Base-by-base conservation (phyloP, 1,140 invertebrate species). In the Leptinotarsa defecta region DNA sequence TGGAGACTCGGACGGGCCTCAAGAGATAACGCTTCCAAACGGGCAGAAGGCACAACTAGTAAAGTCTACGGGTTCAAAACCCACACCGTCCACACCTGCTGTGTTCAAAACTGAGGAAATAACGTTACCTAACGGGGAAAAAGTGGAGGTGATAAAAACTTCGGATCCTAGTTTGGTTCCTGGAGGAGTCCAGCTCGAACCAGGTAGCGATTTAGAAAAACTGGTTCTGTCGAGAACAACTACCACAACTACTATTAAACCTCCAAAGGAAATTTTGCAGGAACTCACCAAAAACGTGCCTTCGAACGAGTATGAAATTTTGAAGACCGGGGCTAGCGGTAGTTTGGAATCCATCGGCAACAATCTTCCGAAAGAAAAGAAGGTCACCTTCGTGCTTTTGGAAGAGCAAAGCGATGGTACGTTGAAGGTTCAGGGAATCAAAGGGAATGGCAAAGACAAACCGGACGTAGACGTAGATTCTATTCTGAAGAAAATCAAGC, bases 351-450 rank as follows among this genome's bases (percentile, higher is more conserved):
- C 92, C 80, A 87, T 94, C n/a, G 88, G 88, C 1, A 86, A 87
- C 43, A 89, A 88, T 78, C 79, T 92, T n/a, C 88, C 91, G 4
- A 87, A 89, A 78, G 90, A 92, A 74, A 95, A 94, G 84, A 94
- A 94, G 82, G 93, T 94, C 0, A 95, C 94, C 0, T 95, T 95
- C 79, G 94, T 95, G 4, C 92, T 95, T 48, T 85, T 95, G 17
- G 94, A 95, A 85, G 94, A 95, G 81, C 94, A 95, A 84, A 88
- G 91, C 1, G 94, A 95, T 80, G 94, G 94, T 34, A 92, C 91
- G 62, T 93, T 92, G 68, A 94, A 94, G 86, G 93, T 95, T 2
- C 92, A 94, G 84, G 93, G 92, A 3, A 90, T 94, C 0, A 90
- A 91, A 87, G 91, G 91, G 6, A 92, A 90, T 80, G 89, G 88